Conservation (phyloP, 2,888 invertebrate genomes). For the Cordilura impudica region DNA sequence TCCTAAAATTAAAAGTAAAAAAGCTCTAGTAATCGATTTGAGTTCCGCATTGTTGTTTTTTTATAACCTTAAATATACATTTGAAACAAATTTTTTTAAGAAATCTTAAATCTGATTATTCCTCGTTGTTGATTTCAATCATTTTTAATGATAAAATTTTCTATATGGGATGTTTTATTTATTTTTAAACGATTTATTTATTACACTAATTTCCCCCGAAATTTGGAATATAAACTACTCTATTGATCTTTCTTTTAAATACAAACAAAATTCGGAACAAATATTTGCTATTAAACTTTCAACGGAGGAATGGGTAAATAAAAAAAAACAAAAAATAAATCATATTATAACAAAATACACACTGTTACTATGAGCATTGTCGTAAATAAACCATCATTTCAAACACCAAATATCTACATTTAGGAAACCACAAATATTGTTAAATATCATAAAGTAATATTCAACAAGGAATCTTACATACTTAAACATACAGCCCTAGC, state of each 20-base stretch:
- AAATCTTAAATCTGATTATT: too few species aligned
- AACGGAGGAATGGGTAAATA: background rate
- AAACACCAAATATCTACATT: constrained; percentile 27
- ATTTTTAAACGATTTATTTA: background rate
- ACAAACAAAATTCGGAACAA: background rate
- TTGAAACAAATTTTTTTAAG: too few species aligned
- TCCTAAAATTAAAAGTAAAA: too few species aligned
- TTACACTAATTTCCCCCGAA: background rate
- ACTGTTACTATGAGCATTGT: too few species aligned
- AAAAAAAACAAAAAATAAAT: background rate
- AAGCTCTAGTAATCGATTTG: too few species aligned
- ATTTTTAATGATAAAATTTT: too few species aligned
- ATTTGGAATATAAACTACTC: background rate
- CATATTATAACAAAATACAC: background rate
- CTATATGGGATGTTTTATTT: background rate
- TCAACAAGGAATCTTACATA: background rate
- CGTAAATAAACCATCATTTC: constrained; percentile 17
- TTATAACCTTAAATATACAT: too few species aligned
- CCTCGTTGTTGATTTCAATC: too few species aligned
- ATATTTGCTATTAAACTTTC: background rate
- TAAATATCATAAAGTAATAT: constrained; percentile 17
- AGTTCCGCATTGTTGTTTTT: too few species aligned
- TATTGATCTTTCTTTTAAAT: background rate
- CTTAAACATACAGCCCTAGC: too few species aligned
- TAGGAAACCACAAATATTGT: constrained; percentile 36